Evolutionary conservation across 2,888 invertebrate species (phyloP).

Genomic region (Caenorhabditis sp.): DNA sequence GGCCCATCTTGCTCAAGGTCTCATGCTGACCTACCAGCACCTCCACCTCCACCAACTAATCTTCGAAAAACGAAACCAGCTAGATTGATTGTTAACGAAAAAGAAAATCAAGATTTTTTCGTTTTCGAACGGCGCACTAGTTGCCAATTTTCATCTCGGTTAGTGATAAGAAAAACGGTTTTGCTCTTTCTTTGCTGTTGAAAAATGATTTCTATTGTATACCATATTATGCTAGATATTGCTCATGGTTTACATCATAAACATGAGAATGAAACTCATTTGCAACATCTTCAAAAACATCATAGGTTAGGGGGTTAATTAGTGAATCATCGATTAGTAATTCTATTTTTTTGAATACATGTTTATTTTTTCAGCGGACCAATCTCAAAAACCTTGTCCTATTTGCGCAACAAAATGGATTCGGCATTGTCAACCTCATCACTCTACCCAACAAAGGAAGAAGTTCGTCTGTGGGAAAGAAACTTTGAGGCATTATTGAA

Average conservation of each 20-base stretch:
- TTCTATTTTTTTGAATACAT: not conserved
- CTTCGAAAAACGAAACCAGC: not conserved
- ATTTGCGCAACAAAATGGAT: conserved; percentile 61
- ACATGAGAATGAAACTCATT: not conserved
- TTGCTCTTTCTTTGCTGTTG: not conserved
- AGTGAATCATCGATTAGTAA: not conserved
- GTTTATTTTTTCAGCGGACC: conserved; percentile 58
- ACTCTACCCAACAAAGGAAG: conserved; percentile 62
- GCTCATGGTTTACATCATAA: conserved; percentile 11
- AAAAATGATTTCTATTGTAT: conserved; percentile 13
- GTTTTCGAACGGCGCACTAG: not conserved
- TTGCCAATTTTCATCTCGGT: not conserved
- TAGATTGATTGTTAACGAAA: not conserved
- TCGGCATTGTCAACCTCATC: conserved; percentile 53
- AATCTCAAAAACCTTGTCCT: conserved; percentile 61
- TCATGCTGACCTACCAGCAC: not conserved
- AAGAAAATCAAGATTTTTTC: not conserved
- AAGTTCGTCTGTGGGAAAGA: conserved; percentile 63
- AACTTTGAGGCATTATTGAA: conserved; percentile 61
- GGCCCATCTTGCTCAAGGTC: not conserved
- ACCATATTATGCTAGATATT: conserved; percentile 19
- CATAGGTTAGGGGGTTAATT: not conserved
- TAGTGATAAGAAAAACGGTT: not conserved
- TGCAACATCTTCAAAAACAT: not conserved
- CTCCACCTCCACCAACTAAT: not conserved